phyloP scores from a whole-genome alignment of 2,113 vertebrate species.

The Zosterops japonicus region DNA sequence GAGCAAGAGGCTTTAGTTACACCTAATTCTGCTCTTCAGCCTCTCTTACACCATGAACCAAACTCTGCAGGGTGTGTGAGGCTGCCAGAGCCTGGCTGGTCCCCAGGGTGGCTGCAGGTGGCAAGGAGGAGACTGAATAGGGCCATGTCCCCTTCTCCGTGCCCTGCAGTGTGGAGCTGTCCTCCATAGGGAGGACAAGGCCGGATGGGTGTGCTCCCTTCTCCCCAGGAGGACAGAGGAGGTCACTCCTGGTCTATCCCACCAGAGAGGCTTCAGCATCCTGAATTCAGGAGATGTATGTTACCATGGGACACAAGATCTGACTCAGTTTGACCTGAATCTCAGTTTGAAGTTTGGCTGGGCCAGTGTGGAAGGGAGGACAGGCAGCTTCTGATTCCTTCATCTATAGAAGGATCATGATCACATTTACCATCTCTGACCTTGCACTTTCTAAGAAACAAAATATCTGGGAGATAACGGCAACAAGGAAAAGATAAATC shows the following conservation, averaged over 20 bases:
- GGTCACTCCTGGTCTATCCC: not conserved
- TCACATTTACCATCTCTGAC: not conserved
- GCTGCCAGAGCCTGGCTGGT: not conserved
- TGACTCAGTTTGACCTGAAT: not conserved
- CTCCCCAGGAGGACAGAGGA: not conserved
- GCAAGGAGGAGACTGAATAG: fast-evolving
- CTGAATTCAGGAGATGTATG: not conserved
- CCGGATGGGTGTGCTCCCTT: not conserved
- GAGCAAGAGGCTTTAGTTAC: conserved; percentile 23
- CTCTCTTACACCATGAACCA: not conserved
- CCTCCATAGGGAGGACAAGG: not conserved
- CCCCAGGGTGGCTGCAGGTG: not conserved
- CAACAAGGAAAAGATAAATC: not conserved
- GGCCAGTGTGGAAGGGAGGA: not conserved
- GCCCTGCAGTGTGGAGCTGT: not conserved
- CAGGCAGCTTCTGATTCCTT: not conserved
- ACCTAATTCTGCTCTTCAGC: not conserved
- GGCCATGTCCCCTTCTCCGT: not conserved
- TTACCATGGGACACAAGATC: not conserved
- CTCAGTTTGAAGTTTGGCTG: not conserved
- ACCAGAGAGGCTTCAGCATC: not conserved
- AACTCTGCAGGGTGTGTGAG: not conserved
- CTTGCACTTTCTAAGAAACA: not conserved
- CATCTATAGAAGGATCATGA: not conserved
- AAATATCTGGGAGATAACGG: not conserved